Evolutionary conservation across 2,113 vertebrate species (phyloP), one percentile per base, ranked within the genome.

Genomic region (Megaptera novaeangliae): DNA sequence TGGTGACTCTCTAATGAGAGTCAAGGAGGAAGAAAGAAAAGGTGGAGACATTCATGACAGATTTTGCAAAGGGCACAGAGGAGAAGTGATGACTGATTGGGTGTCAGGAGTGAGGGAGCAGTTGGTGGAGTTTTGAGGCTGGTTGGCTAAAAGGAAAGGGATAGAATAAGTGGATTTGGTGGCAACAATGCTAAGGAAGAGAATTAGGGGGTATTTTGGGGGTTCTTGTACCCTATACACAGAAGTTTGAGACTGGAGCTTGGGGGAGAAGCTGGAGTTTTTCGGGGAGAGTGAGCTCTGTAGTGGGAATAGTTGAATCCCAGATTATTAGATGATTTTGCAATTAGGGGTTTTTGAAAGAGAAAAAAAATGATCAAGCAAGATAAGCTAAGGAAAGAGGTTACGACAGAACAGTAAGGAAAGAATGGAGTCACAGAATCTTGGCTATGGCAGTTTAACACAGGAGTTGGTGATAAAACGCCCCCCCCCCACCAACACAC

Each of bases 401-500:
- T 69, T 44, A 78, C 0, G 9, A 44, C 7, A 21, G 81, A 75
- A 34, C 4, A 36, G 20, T 29, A 17, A 34, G 12, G 14, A 64
- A 46, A 46, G 14, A n/a, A 5, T n/a, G 25, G 39, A 59, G 34
- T n/a, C 44, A n/a, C 1, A 1, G 20, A 49, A 49, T 55, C 36
- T 55, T 68, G 12, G 8, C 11, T 14, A 12, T 36, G 41, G 31
- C 8, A 11, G 57, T n/a, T 39, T 49, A 81, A 15, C 6, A 4
- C 2, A 6, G 11, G 23, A 44, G 34, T 82, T 74, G 39, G 39
- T 89, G 55, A n/a, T 72, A 81, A 31, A 44, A 12, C 31, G 2
- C 1, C 5, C 8, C 0, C 2, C 1, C 0, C 1, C 5, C 57
- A 4, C 1, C 61, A 27, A 3, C 8, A 34, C 72, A 34, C 44